Base-by-base conservation (phyloP, 2,113 vertebrate species). In the Mastomys coucha region DNA sequence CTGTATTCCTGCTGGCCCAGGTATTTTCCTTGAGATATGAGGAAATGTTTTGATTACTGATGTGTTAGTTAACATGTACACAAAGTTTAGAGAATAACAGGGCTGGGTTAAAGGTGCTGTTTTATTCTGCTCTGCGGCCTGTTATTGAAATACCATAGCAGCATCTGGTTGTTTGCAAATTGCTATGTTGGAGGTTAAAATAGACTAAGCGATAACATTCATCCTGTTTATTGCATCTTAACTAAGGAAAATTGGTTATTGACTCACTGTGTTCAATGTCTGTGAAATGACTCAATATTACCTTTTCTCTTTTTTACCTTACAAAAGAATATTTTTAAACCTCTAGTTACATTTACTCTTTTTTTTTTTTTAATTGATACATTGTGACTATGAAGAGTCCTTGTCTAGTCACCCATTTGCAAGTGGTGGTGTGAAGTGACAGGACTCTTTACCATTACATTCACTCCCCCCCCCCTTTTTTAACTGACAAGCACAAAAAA, bases 141-240 rank as follows among this genome's bases (percentile, higher is more conserved):
- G 73, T 91, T 78, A 85, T 89, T 76, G 63, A 89, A 85, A 86
- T 65, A 1, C 65, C 45, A 72, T 86, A 36, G 19, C 36, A 14
- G 51, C 19, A 75, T 86, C 42, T 49, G 67, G 69, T 65, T 69
- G 82, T 56, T 80, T 42, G n/a, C 20, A 75, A 70, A 80, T 94
- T 56, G 72, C 94, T 69, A 9, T 39, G 89, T 65, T 88, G 70
- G 56, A 90, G 36, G 42, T 82, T 88, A 58, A 82, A 95, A 36
- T 45, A 22, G 49, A 77, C 36, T 36, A 53, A 75, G 88, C 65
- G 70, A 49, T 67, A 24, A 24, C 67, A 19, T 81, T 76, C 49
- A 39, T 93, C 58, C 67, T 94, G 87, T 82, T 73, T 63, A 6
- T 84, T n/a, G 5, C 31, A 39, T 86, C 82, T 94, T 77, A 72